Conservation (phyloP, 2,888 invertebrate genomes). For the Cloeon dipterum region DNA sequence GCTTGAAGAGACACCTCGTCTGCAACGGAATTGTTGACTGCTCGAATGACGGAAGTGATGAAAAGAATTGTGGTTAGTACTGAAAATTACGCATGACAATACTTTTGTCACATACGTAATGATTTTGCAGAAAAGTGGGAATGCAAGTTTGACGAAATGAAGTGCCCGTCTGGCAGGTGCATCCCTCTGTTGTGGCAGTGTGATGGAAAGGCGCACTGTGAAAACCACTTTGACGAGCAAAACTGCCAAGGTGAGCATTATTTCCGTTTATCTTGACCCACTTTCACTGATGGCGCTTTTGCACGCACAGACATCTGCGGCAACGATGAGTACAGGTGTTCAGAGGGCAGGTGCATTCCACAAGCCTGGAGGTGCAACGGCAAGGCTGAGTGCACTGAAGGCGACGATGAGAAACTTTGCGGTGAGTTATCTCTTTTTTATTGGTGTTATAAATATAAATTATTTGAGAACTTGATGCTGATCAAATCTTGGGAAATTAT, state of each 20-base stretch:
- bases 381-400: conserved; percentile 25
- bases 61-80: conserved; percentile 23
- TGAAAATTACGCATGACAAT: no score
- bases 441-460: no score
- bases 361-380: conserved; percentile 33
- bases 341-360: conserved; percentile 33
- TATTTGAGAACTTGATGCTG: no score
- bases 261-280: background rate
- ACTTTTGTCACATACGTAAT: no score
- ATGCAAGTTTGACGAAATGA: conserved; percentile 29
- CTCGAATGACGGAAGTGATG: conserved; percentile 34
- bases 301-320: conserved; percentile 19
- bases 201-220: conserved; percentile 30
- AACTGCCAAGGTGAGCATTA: conserved; percentile 18
- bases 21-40: conserved; percentile 38
- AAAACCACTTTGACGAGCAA: conserved; percentile 28
- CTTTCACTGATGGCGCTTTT: background rate
- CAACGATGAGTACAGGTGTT: conserved; percentile 29
- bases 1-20: conserved; percentile 30
- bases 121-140: conserved; percentile 19
- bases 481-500: no score
- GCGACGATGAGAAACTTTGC: conserved; percentile 32
- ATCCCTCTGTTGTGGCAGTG: conserved; percentile 32
- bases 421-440: no score
- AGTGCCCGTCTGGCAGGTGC: conserved; percentile 26